Conservation (phyloP, 30 jellyfish, hydroid and myxozoan genomes). For the Sanderia malayensis region DNA sequence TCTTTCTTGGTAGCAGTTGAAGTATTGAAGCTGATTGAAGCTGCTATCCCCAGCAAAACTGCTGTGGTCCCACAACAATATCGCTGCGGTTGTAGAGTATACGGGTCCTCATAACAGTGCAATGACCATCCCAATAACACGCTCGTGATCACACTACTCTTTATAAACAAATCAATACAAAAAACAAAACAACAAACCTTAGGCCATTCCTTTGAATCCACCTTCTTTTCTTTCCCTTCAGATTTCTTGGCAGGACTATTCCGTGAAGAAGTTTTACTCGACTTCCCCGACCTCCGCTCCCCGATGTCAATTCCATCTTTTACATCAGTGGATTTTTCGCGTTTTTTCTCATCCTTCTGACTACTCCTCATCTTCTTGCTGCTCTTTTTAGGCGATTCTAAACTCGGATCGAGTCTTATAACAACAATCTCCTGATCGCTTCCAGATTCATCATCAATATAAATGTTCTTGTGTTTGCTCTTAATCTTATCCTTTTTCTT, state of each 20-base stretch:
- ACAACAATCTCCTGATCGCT: constrained; percentile 56
- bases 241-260: not conserved
- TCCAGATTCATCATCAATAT: constrained; percentile 10
- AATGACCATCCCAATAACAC: too few species aligned
- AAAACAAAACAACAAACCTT: too few species aligned
- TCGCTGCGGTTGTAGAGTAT: too few species aligned
- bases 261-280: not conserved
- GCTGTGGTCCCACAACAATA: too few species aligned
- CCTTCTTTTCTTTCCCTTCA: constrained; percentile 20
- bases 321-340: constrained; percentile 10
- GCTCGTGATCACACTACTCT: too few species aligned
- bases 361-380: not conserved
- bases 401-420: constrained; percentile 45
- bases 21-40: too few species aligned
- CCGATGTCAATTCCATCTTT: constrained; percentile 29
- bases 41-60: too few species aligned
- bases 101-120: too few species aligned
- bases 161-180: too few species aligned
- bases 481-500: constrained; percentile 22
- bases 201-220: constrained; percentile 58
- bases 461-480: constrained; percentile 9
- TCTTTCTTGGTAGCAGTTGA: too few species aligned
- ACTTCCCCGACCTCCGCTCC: constrained; percentile 32
- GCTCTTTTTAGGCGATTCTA: constrained; percentile 44
- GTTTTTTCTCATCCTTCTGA: constrained; percentile 19